Percentiles rank a stretch among this genome's conserved stretches.
These are phyloP conservation scores for Apus apus DNA, from an alignment of 2,113 vertebrate genomes.

Conservation along the genomic window DNA sequence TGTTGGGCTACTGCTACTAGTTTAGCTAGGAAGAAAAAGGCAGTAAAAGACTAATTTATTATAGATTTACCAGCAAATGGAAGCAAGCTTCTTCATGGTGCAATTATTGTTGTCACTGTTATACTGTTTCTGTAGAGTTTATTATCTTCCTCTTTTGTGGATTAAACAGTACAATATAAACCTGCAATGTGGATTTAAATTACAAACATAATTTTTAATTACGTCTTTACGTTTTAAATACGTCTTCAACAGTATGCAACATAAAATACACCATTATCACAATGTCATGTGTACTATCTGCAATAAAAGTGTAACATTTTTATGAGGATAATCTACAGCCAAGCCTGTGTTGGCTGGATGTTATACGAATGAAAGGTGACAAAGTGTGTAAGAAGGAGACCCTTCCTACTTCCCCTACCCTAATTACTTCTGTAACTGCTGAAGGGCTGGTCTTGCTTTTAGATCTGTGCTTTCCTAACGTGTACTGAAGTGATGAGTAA, in stretches of 20 bases:
- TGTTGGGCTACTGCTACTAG: not conserved
- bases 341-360: not conserved
- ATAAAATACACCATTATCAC: not conserved
- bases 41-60: not conserved
- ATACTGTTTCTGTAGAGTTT: not conserved
- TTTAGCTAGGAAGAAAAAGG: not conserved
- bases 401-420: not conserved
- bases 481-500: not conserved
- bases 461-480: not conserved
- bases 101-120: not conserved
- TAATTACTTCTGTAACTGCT: not conserved
- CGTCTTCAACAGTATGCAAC: not conserved
- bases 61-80: not conserved
- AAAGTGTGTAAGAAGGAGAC: not conserved
- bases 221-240: not conserved
- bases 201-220: not conserved
- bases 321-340: not conserved
- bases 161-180: not conserved
- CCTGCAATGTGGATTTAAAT: not conserved
- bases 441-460: not conserved
- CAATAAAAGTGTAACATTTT: not conserved
- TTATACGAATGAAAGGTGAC: not conserved
- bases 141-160: not conserved
- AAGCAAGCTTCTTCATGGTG: not conserved
- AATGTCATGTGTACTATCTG: not conserved